phyloP scores from a whole-genome alignment of 2,113 vertebrate species.

The Calyptomena viridis region DNA sequence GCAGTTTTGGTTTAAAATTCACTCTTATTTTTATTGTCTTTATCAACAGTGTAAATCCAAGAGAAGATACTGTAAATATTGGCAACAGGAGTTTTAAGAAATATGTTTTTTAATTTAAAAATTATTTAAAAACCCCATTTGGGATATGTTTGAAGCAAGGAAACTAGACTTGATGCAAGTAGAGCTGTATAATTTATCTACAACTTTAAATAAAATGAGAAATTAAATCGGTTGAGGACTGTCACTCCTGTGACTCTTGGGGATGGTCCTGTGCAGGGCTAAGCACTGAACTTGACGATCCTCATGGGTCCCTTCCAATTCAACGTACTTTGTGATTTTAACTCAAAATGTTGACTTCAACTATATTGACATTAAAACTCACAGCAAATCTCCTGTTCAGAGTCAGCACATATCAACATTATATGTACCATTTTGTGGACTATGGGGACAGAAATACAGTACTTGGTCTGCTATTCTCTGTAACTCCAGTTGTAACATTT shows the following conservation, averaged over 20 bases:
- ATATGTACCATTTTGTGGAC: not conserved
- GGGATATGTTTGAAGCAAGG: not conserved
- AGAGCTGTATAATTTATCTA: not conserved
- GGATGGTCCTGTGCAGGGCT: not conserved
- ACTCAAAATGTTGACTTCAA: not conserved
- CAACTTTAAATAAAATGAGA: not conserved
- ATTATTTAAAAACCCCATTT: not conserved
- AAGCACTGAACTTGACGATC: not conserved
- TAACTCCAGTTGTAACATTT: not conserved
- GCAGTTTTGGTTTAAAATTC: not conserved
- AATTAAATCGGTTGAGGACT: not conserved
- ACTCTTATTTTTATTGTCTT: not conserved
- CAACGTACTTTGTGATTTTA: not conserved
- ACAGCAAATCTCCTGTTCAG: not conserved
- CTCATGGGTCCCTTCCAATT: not conserved
- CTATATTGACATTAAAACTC: not conserved
- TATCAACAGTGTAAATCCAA: not conserved
- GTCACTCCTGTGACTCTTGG: not conserved
- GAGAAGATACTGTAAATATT: not conserved
- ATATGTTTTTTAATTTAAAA: not conserved
- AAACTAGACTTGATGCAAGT: not conserved
- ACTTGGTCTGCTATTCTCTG: not conserved
- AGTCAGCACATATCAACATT: not conserved
- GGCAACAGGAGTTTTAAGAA: not conserved
- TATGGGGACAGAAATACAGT: not conserved